These are phyloP conservation scores for Phylloscopus collybita DNA, from an alignment of 2,797 vertebrate genomes.

Conservation along the genomic window DNA sequence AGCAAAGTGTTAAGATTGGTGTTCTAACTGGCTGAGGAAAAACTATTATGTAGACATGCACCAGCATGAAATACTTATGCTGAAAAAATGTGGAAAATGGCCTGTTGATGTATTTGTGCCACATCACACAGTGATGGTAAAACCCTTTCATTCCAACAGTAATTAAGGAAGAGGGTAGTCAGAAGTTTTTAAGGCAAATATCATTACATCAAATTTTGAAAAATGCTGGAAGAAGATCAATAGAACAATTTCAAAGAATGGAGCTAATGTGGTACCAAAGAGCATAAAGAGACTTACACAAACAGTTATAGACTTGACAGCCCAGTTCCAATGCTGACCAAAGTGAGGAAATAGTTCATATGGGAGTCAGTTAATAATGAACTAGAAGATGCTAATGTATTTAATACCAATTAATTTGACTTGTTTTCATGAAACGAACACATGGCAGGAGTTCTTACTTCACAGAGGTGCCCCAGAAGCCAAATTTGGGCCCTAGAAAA, in stretches of 20 bases:
- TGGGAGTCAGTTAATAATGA: background rate
- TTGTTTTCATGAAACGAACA: background rate
- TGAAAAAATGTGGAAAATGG: background rate
- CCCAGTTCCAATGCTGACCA: background rate
- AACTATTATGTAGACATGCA: background rate
- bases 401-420: background rate
- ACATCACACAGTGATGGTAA: background rate
- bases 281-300: background rate
- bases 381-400: background rate
- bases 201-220: background rate
- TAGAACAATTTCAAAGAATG: background rate
- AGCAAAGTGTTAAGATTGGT: background rate
- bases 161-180: background rate
- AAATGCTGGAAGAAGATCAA: background rate
- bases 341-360: constrained; percentile 4
- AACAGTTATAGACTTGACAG: background rate
- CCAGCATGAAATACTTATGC: background rate
- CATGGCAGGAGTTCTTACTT: constrained; percentile 46
- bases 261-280: background rate
- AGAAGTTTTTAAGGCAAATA: background rate
- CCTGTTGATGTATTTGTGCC: background rate
- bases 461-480: constrained; percentile 36
- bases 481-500: constrained; percentile 57
- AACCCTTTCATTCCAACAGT: background rate
- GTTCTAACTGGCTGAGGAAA: background rate